phyloP scores from a whole-genome alignment of 1,140 invertebrate species.

The Artemia franciscana region DNA sequence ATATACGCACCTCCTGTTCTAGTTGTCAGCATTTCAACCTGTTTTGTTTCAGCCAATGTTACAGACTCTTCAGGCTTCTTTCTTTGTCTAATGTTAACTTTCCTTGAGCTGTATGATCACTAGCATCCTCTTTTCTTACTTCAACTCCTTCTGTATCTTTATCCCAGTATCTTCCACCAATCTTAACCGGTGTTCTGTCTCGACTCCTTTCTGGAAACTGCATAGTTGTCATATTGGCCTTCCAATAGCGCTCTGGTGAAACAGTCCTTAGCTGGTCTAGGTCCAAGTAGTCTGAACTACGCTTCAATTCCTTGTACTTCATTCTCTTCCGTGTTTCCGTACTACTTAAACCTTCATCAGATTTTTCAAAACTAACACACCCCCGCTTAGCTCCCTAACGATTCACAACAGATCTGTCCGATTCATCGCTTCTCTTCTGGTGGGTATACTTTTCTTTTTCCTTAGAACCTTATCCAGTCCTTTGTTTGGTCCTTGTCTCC shows the following conservation, averaged over 20 bases:
- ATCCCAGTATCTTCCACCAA: not conserved
- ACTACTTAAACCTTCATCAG: too few species aligned
- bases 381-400: too few species aligned
- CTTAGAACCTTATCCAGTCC: too few species aligned
- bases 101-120: not conserved
- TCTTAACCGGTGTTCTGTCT: not conserved
- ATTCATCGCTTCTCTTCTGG: too few species aligned
- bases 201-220: not conserved
- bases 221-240: not conserved
- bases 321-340: too few species aligned
- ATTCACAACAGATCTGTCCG: too few species aligned
- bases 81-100: not conserved
- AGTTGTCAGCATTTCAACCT: conserved; percentile 49
- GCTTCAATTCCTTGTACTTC: too few species aligned
- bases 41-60: conserved; percentile 24
- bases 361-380: too few species aligned
- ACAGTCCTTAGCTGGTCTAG: not conserved
- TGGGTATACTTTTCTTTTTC: too few species aligned
- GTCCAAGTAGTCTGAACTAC: too few species aligned
- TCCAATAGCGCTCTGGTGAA: not conserved
- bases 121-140: not conserved
- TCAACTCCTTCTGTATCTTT: not conserved
- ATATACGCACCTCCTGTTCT: conserved; percentile 92
- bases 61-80: not conserved
- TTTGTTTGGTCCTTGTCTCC: too few species aligned